Base-by-base conservation (phyloP, 2,888 invertebrate genomes). In the Perithous albicinctus region DNA sequence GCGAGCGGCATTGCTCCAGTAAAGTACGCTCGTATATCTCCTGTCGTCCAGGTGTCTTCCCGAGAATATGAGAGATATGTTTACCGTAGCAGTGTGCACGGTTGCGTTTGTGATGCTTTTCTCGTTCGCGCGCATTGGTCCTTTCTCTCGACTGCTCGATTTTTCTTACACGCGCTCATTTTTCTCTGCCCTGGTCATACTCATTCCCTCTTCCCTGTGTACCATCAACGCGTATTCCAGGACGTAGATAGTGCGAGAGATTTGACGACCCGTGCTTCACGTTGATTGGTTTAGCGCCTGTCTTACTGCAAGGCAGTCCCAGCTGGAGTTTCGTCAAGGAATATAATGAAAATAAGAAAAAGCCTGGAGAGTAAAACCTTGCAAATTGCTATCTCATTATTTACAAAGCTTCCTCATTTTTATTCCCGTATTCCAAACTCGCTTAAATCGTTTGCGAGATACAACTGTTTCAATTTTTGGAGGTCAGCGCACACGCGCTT, bases 61-160 rank as follows among this genome's bases (percentile, higher is more conserved):
- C 66, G 72, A 80, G 82, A 84, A 84, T 85, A 84, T 84, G 84
- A 82, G 80, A 82, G 67, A 85, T 74, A 82, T 77, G 84, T 84
- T 84, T 83, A 78, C 84, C 63, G 20, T 10, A 43, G 54, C 64
- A 63, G 69, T 64, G 75, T 74, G 74, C 4, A 12, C 72, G 70
- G 56, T 82, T 63, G 56, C 64, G 51, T 63, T 54, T 67, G 48
- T 81, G 48, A 59, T 48, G 41, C 67, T 70, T 38, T 38, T 69
- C 67, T 79, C 67, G 61, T 79, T 20, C 73, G 61, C 54, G 20
- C 70, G 43, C 23, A 5, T 51, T n/a, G 32, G 15, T 20, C 15
- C 6, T 10, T 29, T 67, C 59, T 72, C 32, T 43, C 29, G 29
- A 46, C 66, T 29, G 32, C 66, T 59, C 73, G 61, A 66, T 66